Percentiles rank a stretch among this genome's conserved stretches.
Conservation (phyloP, 2,888 invertebrate genomes). For the Plagodis pulveraria region DNA sequence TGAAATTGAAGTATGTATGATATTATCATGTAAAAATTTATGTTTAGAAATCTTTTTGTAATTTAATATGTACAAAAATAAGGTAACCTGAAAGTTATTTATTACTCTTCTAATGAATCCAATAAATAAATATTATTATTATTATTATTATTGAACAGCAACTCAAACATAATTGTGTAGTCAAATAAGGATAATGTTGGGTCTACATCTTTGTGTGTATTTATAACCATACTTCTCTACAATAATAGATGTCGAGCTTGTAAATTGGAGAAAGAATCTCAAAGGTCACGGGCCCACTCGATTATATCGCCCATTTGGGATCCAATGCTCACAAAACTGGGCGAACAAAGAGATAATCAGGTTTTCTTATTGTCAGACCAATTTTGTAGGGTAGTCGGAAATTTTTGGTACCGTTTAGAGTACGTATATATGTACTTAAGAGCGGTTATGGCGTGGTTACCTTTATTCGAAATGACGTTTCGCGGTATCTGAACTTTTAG, state of each 20-base stretch:
- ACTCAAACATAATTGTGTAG: no score
- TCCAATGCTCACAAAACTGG: conserved; percentile 12
- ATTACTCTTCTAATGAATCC: no score
- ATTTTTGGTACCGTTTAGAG: conserved; percentile 18
- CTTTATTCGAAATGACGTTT: background rate
- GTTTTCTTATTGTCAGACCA: conserved; percentile 19
- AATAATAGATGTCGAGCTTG: conserved; percentile 4
- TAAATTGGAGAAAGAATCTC: conserved; percentile 5
- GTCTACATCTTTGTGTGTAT: no score
- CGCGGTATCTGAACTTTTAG: no score
- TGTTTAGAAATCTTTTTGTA: no score
- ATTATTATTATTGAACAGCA: no score
- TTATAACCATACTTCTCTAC: background rate
- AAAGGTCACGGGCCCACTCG: conserved; percentile 8
- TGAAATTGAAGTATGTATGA: no score
- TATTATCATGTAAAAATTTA: no score
- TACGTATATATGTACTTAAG: conserved; percentile 15
- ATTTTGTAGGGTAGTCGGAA: conserved; percentile 21
- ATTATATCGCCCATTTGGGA: conserved; percentile 12
- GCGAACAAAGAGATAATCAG: conserved; percentile 23
- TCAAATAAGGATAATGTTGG: no score
- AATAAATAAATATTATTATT: no score
- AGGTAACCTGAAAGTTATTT: no score
- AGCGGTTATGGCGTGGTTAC: conserved; percentile 5
- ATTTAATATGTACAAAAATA: no score